Conservation (phyloP, 2,113 vertebrate genomes). For the Gymnogyps californianus region DNA sequence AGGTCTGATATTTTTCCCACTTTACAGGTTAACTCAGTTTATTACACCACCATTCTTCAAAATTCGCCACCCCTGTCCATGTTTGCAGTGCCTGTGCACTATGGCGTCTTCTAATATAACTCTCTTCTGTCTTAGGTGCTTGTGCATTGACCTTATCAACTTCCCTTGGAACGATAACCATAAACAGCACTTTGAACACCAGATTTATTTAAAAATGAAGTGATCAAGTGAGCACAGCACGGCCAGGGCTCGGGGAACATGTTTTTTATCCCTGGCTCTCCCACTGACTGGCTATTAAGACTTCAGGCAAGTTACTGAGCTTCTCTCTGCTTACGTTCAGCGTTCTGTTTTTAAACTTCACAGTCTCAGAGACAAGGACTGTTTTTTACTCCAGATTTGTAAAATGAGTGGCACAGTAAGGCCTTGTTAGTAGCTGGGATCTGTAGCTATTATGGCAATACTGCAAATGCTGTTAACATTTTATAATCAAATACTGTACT, state of each 20-base stretch:
- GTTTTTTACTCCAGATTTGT: neutral
- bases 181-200: slow-evolving; percentile 35
- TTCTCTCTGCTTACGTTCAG: neutral
- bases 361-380: neutral
- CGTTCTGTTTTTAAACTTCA: neutral
- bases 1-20: neutral
- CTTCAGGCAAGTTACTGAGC: neutral
- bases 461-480: neutral
- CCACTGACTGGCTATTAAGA: neutral
- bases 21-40: neutral
- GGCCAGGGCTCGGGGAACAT: neutral
- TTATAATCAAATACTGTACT: neutral
- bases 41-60: neutral
- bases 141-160: slow-evolving; percentile 51
- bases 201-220: slow-evolving; percentile 16
- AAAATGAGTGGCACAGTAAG: neutral
- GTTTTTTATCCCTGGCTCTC: neutral
- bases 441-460: neutral
- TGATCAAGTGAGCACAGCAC: neutral
- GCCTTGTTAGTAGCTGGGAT: neutral
- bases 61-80: neutral
- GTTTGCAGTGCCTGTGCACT: neutral
- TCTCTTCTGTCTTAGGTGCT: neutral
- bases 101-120: neutral
- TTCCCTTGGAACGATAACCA: neutral